Conservation (phyloP, 2,113 vertebrate species). For the Larimichthys crocea region DNA sequence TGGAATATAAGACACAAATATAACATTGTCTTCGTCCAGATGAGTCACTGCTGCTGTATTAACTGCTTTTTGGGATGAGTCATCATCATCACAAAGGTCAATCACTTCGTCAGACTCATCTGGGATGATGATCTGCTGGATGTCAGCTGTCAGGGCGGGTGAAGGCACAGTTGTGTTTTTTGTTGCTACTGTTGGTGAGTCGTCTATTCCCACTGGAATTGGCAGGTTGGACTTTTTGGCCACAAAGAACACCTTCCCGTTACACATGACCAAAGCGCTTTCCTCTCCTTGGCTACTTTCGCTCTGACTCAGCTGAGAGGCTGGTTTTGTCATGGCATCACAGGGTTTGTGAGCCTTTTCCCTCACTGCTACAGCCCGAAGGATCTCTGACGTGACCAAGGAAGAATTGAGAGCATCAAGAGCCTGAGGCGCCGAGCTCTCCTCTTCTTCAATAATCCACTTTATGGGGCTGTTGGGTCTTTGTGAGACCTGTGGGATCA, state of each 20-base stretch:
- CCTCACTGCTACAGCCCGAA: conserved; percentile 79
- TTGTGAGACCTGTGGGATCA: conserved; percentile 57
- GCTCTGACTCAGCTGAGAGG: conserved; percentile 50
- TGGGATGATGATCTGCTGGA: background rate
- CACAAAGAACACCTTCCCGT: conserved; percentile 89
- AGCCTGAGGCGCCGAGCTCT: conserved; percentile 62
- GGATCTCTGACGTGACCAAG: conserved; percentile 82
- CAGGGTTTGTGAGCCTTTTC: conserved; percentile 53
- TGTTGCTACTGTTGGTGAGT: background rate
- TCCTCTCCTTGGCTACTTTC: conserved; percentile 79
- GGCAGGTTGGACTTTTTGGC: conserved; percentile 75
- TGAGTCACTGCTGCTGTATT: background rate
- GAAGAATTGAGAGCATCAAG: conserved; percentile 84
- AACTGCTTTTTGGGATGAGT: background rate
- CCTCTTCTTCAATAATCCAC: conserved; percentile 88
- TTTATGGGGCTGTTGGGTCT: conserved; percentile 83
- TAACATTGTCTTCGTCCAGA: conserved; percentile 80
- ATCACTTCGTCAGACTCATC: conserved; percentile 70
- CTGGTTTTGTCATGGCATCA: conserved; percentile 13
- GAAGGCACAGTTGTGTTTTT: conserved; percentile 7
- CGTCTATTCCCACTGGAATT: background rate
- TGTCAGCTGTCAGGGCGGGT: background rate
- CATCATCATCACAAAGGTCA: conserved; percentile 78
- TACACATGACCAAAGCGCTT: conserved; percentile 88
- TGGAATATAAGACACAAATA: conserved; percentile 84